Percentiles rank a stretch among this genome's conserved stretches.
phyloP scores from a whole-genome alignment of 1,140 invertebrate species.

The Eumaeus atala region DNA sequence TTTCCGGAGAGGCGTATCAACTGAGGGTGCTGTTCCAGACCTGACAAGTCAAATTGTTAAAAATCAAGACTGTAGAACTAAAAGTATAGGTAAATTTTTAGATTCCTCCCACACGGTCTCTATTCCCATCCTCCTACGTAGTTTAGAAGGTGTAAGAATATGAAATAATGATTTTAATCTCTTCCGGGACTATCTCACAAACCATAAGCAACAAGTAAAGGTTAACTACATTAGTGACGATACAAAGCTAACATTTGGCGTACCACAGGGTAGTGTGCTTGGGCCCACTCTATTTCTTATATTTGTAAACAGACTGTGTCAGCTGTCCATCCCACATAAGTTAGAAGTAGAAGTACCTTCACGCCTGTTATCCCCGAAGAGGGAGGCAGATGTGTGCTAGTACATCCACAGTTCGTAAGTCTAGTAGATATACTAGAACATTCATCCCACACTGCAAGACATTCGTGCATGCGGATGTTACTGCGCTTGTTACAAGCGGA shows the following conservation, averaged over 20 bases:
- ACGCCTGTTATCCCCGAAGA: too few relatives aligned
- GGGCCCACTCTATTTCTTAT: conserved; percentile 4
- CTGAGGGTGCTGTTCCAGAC: conserved; percentile 7
- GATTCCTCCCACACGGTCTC: conserved; percentile 4
- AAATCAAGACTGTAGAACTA: conserved; percentile 6
- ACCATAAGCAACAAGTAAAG: neutral
- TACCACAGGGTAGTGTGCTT: neutral
- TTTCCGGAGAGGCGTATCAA: conserved; percentile 5
- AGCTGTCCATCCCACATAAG: neutral
- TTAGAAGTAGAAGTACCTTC: too few relatives aligned
- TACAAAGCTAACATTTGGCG: neutral
- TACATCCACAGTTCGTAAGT: too few relatives aligned
- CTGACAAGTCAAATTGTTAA: conserved; percentile 5
- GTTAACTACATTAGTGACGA: neutral
- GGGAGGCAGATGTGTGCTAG: too few relatives aligned
- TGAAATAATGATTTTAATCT: neutral
- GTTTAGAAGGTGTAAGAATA: neutral
- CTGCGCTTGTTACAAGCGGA: neutral
- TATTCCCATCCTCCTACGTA: conserved; percentile 5
- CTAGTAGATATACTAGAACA: too few relatives aligned
- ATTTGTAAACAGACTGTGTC: neutral
- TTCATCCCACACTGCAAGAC: neutral
- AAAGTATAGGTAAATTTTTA: conserved; percentile 7
- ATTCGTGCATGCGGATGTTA: conserved; percentile 4
- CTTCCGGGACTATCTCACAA: neutral